Conservation (phyloP, 2,888 invertebrate genomes). For the Sepiola atlantica region DNA sequence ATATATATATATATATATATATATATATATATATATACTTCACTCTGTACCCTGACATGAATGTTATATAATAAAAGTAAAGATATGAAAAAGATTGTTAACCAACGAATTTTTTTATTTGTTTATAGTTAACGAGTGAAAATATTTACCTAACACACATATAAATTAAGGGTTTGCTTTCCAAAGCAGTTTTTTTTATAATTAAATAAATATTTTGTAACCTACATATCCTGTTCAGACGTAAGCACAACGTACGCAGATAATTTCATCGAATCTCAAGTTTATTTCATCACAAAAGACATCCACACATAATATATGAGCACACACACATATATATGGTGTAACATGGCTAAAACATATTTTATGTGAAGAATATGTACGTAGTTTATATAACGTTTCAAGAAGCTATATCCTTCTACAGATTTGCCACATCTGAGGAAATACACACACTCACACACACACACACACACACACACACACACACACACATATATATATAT, state of each 20-base stretch:
- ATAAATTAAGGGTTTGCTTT: background rate
- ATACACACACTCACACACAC: background rate
- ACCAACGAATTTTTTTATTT: background rate
- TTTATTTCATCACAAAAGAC: too few relatives aligned
- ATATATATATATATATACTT: background rate
- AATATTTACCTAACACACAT: background rate
- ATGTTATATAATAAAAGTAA: background rate
- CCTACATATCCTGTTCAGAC: background rate
- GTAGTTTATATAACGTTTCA: too few relatives aligned
- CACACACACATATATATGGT: too few relatives aligned
- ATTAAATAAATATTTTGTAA: constrained; percentile 1
- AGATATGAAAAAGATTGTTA: background rate
- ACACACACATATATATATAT: background rate
- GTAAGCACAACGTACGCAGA: background rate
- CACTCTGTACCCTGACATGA: background rate
- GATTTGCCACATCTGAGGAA: too few relatives aligned
- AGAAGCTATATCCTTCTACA: too few relatives aligned
- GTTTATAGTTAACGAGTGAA: background rate
- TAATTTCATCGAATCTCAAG: background rate
- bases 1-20: too few relatives aligned
- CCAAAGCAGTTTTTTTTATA: background rate
- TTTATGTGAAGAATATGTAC: too few relatives aligned
- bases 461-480: background rate
- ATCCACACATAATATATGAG: too few relatives aligned
- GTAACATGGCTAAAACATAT: too few relatives aligned